phyloP scores from a whole-genome alignment of 1,140 invertebrate genomes.

The Aphaenogaster rudis region DNA sequence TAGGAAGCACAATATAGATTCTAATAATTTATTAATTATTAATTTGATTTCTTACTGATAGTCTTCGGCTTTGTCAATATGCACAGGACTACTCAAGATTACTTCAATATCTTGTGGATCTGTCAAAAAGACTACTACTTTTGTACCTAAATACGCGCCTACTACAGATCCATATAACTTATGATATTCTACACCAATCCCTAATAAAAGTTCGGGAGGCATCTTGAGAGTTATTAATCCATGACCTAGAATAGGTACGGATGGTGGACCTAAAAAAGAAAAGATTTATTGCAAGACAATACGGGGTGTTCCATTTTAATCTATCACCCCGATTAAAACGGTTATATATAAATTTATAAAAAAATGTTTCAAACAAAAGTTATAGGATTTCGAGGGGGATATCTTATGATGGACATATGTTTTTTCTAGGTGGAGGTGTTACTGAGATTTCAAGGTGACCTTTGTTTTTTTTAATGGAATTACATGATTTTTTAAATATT shows the following conservation, averaged over 20 bases:
- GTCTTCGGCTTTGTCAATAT: constrained; percentile 94
- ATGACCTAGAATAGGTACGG: constrained; percentile 89
- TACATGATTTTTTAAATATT: too few species aligned
- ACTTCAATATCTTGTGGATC: constrained; percentile 91
- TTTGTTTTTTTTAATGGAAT: too few species aligned
- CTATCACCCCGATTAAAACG: too few species aligned
- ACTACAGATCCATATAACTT: constrained; percentile 88
- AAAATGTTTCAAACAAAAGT: too few species aligned
- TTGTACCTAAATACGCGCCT: constrained; percentile 89
- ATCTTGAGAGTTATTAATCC: constrained; percentile 86
- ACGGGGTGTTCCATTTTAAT: too few species aligned
- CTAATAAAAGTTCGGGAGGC: constrained; percentile 87
- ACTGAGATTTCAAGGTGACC: too few species aligned
- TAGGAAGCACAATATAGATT: not conserved
- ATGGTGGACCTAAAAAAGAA: constrained; percentile 78
- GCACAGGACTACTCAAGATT: constrained; percentile 90
- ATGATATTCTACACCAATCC: constrained; percentile 82
- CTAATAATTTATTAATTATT: constrained; percentile 15
- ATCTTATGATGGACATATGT: too few species aligned
- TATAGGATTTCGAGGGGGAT: too few species aligned
- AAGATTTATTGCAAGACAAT: not conserved
- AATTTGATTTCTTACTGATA: constrained; percentile 76
- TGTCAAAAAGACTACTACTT: constrained; percentile 89
- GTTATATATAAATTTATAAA: too few species aligned
- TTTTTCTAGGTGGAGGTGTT: too few species aligned